Base-by-base conservation (phyloP, 2,797 vertebrate species). In the Epinephelus malabaricus region DNA sequence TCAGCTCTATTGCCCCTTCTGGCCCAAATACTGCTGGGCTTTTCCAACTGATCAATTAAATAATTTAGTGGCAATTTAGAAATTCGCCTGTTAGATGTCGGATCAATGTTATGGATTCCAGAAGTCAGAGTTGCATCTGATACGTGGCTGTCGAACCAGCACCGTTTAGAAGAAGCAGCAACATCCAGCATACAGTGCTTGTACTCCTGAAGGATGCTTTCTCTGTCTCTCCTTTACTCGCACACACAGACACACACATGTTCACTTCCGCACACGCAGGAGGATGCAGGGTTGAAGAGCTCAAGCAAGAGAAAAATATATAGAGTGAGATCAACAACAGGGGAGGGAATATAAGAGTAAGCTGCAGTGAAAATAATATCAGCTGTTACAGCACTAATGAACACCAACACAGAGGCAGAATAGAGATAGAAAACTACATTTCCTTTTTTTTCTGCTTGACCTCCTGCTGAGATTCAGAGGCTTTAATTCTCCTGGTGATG, bases 401-500 rank as follows among this genome's bases (percentile, higher is more conserved):
- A 93, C 85, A 93, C 50, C 72, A 81, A 77, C 69, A 84, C 61
- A 12, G 73, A 88, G 70, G 71, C 68, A 56, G 69, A 82, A 73
- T 61, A 85, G 66, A 83, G 83, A 88, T 69, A 84, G 72, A 86
- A 90, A 92, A 88, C 77, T 81, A 59, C 63, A 86, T 89, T 92
- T 86, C 69, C 78, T 79, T 71, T 72, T 79, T 62, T 62, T 73
- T 30, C 66, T 72, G 67, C 80, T 84, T 92, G 89, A 93, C 92
- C 90, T 91, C 91, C 91, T 75, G 74, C 87, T 85, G 92, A 86
- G 89, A 94, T 86, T 85, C 81, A 79, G 88, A 78, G 75, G 81
- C 86, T 93, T 93, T 94, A 94, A 94, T 94, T 96, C 91, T 93
- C 86, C 77, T 50, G 79, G 89, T 90, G 92, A 92, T 94, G 93